Evolutionary conservation across 2,113 vertebrate genomes (phyloP).

Genomic region (Gopherus evgoodei): DNA sequence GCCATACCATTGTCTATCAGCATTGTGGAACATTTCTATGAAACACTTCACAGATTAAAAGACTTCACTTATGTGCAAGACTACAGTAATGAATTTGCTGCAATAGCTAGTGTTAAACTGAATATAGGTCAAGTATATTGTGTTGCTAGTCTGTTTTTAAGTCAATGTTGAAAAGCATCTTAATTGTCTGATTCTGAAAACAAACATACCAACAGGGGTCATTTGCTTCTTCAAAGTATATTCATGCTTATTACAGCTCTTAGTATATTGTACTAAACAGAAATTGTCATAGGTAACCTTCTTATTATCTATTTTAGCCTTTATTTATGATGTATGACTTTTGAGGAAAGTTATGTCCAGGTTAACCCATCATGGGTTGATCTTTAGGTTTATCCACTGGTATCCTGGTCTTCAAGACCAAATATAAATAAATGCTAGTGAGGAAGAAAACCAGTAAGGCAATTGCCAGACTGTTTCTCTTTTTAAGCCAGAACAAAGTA

Average conservation of each 20-base stretch:
- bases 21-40: not conserved
- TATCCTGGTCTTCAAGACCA: not conserved
- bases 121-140: conserved; percentile 4
- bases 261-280: conserved; percentile 13
- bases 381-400: not conserved
- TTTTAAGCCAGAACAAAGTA: not conserved
- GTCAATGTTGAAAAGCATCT: not conserved
- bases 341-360: not conserved
- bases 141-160: not conserved
- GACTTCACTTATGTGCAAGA: not conserved
- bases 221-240: not conserved
- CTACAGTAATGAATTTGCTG: not conserved
- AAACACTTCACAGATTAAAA: not conserved
- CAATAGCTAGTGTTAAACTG: not conserved
- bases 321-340: not conserved
- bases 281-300: not conserved
- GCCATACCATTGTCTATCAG: not conserved
- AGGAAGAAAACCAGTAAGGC: not conserved
- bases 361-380: not conserved
- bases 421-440: too few relatives aligned
- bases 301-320: not conserved
- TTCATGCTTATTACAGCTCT: conserved; percentile 12
- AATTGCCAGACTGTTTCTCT: not conserved
- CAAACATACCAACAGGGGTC: not conserved
- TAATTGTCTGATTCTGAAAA: not conserved